Conservation (phyloP, 2,888 invertebrate species). For the Pachymerium ferrugineum region DNA sequence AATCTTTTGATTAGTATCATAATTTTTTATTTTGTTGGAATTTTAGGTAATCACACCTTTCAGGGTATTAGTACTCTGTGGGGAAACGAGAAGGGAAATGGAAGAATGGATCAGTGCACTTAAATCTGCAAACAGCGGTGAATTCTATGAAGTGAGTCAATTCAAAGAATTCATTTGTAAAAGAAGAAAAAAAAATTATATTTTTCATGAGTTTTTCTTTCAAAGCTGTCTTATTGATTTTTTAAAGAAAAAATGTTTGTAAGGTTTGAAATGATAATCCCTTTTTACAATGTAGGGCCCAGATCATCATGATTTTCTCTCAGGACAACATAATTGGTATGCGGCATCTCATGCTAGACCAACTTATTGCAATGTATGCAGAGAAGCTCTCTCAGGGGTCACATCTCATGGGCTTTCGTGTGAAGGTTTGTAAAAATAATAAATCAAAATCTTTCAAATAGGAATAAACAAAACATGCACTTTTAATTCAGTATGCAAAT, state of each 20-base stretch:
- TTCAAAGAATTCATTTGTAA: too few relatives aligned
- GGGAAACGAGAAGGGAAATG: slow-evolving; percentile 78
- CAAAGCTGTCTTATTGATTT: background rate
- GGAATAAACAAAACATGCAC: background rate
- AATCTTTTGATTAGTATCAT: background rate
- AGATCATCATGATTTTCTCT: slow-evolving; percentile 59
- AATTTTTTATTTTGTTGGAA: background rate
- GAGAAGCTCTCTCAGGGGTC: slow-evolving; percentile 84
- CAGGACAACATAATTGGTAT: slow-evolving; percentile 74
- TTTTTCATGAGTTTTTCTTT: background rate
- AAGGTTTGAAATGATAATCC: background rate
- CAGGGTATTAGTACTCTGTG: slow-evolving; percentile 69
- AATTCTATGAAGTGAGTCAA: slow-evolving; percentile 52
- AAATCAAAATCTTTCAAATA: background rate
- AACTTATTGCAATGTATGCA: slow-evolving; percentile 94
- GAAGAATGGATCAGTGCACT: slow-evolving; percentile 84
- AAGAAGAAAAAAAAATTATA: background rate
- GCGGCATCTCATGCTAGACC: slow-evolving; percentile 90
- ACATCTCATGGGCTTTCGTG: slow-evolving; percentile 94
- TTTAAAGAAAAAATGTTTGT: too few relatives aligned
- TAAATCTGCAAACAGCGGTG: slow-evolving; percentile 59
- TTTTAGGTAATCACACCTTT: slow-evolving; percentile 59
- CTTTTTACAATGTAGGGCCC: slow-evolving; percentile 37
- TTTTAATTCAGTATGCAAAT: slow-evolving; percentile 71
- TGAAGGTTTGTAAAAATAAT: slow-evolving; percentile 54